Base-by-base conservation (phyloP, 2,113 vertebrate species). In the Anolis carolinensis region DNA sequence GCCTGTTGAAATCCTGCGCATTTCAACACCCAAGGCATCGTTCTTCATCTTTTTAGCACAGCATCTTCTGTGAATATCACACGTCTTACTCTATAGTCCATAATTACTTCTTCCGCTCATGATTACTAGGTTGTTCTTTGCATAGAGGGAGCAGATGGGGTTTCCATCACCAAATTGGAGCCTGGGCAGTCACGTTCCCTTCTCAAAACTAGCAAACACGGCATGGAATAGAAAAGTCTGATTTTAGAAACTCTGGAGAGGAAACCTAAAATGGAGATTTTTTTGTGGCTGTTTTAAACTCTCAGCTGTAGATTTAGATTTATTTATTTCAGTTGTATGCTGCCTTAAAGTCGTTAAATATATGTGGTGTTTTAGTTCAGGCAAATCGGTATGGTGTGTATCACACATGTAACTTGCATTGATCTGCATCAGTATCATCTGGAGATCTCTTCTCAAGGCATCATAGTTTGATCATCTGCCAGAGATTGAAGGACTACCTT, bases 1-100 rank as follows among this genome's bases (percentile, higher is more conserved):
- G 36, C 25, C 25, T 86, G 25, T 68, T 1, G 62, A 82, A 89
- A 91, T 44, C 34, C 55, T 87, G 87, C 44, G 59, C 20, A 39
- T 0, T 6, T 3, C 5, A 30, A 84, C 5, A 83, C 30, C 30
- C 20, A 62, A 32, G 44, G 7, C 67, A 34, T 68, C 84, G 25
- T 74, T 87, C 1, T 48, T 67, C 59, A 27, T 76, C 27, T 1
- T 44, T 21, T 25, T 23, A 50, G 30, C 16, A 68, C 44, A 71
- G 48, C 44, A 52, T 52, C 30, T 20, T 34, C 81, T 72, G n/a
- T 72, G n/a, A 82, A 67, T 44, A 52, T 55, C n/a, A 21, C 16
- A 39, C 25, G 13, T 68, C 48, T 68, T 67, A 44, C 25, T 59
- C 7, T 81, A 48, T 16, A 44, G 11, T 62, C 32, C 21, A n/a